Percentiles rank a stretch among this genome's conserved stretches.
Conservation (phyloP, 2,888 invertebrate species). For the Anorthoa munda region DNA sequence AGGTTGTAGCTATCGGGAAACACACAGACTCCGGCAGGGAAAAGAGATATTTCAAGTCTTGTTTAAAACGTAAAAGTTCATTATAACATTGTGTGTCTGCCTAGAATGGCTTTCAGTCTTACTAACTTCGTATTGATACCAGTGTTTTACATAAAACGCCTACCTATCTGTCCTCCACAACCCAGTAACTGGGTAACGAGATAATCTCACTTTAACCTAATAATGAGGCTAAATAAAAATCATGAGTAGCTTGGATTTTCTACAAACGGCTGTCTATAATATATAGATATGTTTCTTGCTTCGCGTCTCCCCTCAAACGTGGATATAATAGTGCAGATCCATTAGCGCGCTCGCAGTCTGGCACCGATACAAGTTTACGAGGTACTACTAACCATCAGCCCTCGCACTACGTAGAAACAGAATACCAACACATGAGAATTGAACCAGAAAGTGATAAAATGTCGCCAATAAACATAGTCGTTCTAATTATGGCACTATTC, state of each 20-base stretch:
- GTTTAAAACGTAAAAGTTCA: too few relatives aligned
- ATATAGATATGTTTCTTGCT: slow-evolving; percentile 22
- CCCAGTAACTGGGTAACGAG: too few relatives aligned
- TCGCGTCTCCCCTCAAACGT: slow-evolving; percentile 31
- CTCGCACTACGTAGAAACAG: background rate
- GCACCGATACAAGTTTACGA: slow-evolving; percentile 65
- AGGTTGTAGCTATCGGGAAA: too few relatives aligned
- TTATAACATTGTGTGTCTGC: too few relatives aligned
- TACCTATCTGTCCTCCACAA: too few relatives aligned
- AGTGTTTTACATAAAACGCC: too few relatives aligned
- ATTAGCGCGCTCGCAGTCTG: slow-evolving; percentile 66
- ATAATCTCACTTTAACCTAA: background rate
- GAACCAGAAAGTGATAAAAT: too few relatives aligned
- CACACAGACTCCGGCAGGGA: too few relatives aligned
- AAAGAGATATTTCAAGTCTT: background rate
- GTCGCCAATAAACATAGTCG: too few relatives aligned
- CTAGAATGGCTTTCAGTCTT: too few relatives aligned
- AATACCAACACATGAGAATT: background rate
- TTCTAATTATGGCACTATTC: too few relatives aligned
- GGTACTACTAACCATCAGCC: slow-evolving; percentile 28
- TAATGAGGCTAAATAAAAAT: background rate
- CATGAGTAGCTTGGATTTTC: background rate
- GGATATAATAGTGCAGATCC: slow-evolving; percentile 60
- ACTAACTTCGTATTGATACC: too few relatives aligned
- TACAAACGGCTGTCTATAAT: background rate